Evolutionary conservation across 2,888 invertebrate species (phyloP), one percentile per base, ranked within the genome.

Genomic region (Tetropium fuscum): DNA sequence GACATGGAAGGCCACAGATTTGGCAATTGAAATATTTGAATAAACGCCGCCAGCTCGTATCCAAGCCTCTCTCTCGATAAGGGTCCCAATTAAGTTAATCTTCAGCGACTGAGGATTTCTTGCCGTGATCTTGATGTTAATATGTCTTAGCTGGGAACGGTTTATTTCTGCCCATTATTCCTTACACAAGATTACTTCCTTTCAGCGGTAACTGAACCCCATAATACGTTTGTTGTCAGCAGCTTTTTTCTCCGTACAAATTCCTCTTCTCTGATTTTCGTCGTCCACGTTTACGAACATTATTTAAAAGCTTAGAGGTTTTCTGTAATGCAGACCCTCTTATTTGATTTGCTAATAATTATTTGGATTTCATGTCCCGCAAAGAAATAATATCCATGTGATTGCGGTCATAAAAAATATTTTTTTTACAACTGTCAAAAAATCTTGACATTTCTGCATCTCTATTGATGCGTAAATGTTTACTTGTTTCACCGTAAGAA

Each of bases 101-200:
- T 19, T 3, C 40, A 19, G 19, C 40, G 11, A 51, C n/a, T 27
- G 27, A 38, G 18, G n/a, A 27, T 13, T 10, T 16, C 40, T 11
- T 10, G 20, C 27, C 15, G 10, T 40, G 40, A 27, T 51, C 38
- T 38, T 19, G 40, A 51, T 40, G 27, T 25, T 51, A 40, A 40
- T 40, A 51, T 40, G 51, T 51, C 51, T 40, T 27, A 25, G 18
- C n/a, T 20, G 3, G 40, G 13, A 51, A 16, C 11, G 40, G 27
- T 51, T 51, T 51, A 51, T 40, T 34, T 25, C 40, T 13, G 7
- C 27, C 51, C 40, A 51, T 51, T 51, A 51, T 40, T 51, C 45
- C 20, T 27, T 40, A 40, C 40, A 40, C 38, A 25, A 49, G 49
- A 51, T 51, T 51, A 25, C 27, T 16, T 16, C 27, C 15, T 40